Evolutionary conservation across 2,888 invertebrate genomes (phyloP).

Genomic region (Cecidostiba fungosa): DNA sequence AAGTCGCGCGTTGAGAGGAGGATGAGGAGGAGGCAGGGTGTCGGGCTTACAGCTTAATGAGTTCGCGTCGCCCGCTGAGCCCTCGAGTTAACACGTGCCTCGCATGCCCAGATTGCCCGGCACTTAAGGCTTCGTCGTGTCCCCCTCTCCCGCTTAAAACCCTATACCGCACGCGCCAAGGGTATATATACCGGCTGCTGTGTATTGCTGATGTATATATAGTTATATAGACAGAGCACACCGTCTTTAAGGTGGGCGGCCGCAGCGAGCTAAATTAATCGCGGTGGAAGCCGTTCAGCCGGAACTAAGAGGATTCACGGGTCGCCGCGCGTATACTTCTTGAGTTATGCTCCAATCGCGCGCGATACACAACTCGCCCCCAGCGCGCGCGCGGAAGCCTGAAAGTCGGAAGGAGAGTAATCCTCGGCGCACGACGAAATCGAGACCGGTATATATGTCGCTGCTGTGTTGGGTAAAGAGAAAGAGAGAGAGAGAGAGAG

Average conservation of each 20-base stretch:
- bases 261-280: slow-evolving; percentile 67
- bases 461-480: neutral
- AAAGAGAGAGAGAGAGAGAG: neutral
- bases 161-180: slow-evolving; percentile 26
- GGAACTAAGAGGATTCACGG: slow-evolving; percentile 70
- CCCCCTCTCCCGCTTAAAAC: slow-evolving; percentile 14
- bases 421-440: neutral
- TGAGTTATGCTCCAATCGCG: slow-evolving; percentile 62
- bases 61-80: slow-evolving; percentile 3
- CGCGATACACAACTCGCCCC: slow-evolving; percentile 23
- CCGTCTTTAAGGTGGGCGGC: neutral
- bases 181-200: slow-evolving; percentile 63
- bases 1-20: slow-evolving; percentile 3
- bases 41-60: slow-evolving; percentile 42
- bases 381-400: slow-evolving; percentile 23
- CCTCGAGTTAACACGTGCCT: slow-evolving; percentile 66
- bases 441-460: neutral
- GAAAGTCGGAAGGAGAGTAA: slow-evolving; percentile 28
- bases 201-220: neutral
- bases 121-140: slow-evolving; percentile 67
- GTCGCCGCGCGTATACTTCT: slow-evolving; percentile 65
- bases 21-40: neutral
- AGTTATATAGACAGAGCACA: neutral
- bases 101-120: slow-evolving; percentile 69
- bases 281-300: slow-evolving; percentile 66